Base-by-base conservation (phyloP, 2,797 vertebrate genomes). In the Alcedo quadribrachys region DNA sequence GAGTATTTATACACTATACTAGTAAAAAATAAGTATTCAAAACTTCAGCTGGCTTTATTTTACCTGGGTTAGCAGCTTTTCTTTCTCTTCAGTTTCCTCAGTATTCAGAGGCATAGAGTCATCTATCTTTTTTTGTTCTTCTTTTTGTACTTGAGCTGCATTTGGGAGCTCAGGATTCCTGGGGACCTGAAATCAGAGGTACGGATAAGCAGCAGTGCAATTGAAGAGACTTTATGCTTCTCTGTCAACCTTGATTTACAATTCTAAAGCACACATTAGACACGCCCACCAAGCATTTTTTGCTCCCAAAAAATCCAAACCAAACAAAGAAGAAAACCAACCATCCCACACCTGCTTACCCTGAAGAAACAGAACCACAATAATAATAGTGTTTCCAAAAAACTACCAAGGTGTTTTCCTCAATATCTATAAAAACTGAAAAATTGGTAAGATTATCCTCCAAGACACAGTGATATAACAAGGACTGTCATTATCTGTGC, bases 81-180 rank as follows among this genome's bases (percentile, higher is more conserved):
- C 98, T 63, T 98, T 98, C 93, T 98, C 98, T 96, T 98, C 98
- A 9, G 96, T 97, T 95, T 98, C 98, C 73, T 98, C 98, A 33
- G 97, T 32, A 55, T 97, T 97, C 53, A 98, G 97, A 89, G 98
- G 97, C 95, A 98, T 98, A 3, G 98, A 98, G 60, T 98, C 98
- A 93, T 98, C 98, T 84, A 98, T 98, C 96, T 98, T 98, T 86
- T 96, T 98, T 83, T 98, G 98, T 20, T 98, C 98, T 66, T 98
- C 98, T 91, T 98, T 98, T 95, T 98, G 98, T 57, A 97, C 97
- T 74, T 98, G 95, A 83, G 97, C 97, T 94, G 98, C 97, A 93
- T 98, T 98, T 50, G 98, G 98, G 35, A 98, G 97, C n/a, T 98
- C 98, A 83, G 98, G 97, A 96, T 98, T 98, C 76, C 98, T 98